Conservation (phyloP, 2,797 vertebrate species). For the Sternarchorhynchus goeldii region DNA sequence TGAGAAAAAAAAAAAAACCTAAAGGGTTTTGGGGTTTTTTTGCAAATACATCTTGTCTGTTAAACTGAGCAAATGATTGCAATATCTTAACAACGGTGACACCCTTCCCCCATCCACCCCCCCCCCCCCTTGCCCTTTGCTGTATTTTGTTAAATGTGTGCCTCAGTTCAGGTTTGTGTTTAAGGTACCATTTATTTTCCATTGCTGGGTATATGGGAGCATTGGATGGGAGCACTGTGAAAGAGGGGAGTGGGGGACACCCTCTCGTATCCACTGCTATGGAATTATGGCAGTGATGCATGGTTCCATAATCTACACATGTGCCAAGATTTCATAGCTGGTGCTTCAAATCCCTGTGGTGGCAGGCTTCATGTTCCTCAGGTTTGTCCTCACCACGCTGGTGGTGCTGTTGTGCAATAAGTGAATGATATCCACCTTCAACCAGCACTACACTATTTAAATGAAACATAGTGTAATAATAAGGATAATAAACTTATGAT, state of each 20-base stretch:
- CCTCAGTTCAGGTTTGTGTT: conserved; percentile 2
- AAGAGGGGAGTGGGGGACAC: too few relatives aligned
- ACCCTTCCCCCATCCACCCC: neutral
- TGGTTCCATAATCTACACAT: neutral
- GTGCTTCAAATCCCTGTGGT: neutral
- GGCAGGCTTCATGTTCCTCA: neutral
- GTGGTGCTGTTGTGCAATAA: conserved; percentile 3
- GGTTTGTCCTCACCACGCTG: neutral
- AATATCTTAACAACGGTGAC: neutral
- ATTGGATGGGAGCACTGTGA: neutral
- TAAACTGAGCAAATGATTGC: neutral
- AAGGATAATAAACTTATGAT: neutral
- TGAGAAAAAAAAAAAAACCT: too few relatives aligned
- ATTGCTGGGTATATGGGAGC: too few relatives aligned
- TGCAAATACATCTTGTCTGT: neutral
- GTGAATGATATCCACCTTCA: neutral
- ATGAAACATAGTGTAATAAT: neutral
- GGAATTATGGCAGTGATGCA: neutral
- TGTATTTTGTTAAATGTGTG: neutral
- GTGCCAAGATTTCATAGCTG: neutral
- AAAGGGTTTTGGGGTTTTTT: neutral
- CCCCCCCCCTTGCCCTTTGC: neutral
- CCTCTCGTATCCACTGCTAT: neutral
- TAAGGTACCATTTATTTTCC: neutral
- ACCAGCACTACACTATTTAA: neutral